Conservation (phyloP, 2,797 vertebrate genomes). For the Sebastes wilsoni region DNA sequence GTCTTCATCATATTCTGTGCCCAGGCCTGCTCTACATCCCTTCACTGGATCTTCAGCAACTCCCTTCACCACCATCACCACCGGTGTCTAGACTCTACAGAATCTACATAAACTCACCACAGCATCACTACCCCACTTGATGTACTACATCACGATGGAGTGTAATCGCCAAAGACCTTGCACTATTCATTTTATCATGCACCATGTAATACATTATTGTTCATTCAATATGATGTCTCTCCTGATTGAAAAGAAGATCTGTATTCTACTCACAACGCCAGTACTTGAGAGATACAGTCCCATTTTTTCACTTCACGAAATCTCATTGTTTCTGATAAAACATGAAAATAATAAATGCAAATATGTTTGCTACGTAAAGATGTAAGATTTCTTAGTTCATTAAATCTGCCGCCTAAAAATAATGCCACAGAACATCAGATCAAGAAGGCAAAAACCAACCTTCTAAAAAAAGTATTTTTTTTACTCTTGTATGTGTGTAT, state of each 20-base stretch:
- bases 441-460: background rate
- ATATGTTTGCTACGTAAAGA: background rate
- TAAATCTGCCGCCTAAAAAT: background rate
- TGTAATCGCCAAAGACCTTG: too few relatives aligned
- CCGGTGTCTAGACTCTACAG: too few relatives aligned
- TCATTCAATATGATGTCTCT: too few relatives aligned
- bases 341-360: background rate
- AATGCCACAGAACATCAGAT: background rate
- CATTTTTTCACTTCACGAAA: background rate
- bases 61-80: too few relatives aligned
- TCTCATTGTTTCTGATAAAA: background rate
- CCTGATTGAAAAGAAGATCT: background rate
- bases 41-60: too few relatives aligned
- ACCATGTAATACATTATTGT: too few relatives aligned
- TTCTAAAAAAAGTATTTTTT: background rate
- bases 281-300: background rate
- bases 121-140: too few relatives aligned
- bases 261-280: background rate
- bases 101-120: too few relatives aligned
- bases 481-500: background rate
- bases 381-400: background rate
- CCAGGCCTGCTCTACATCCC: too few relatives aligned
- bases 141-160: too few relatives aligned
- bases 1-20: too few relatives aligned
- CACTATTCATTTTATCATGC: accelerated